These are phyloP conservation scores for Lepidurus packardi DNA, from an alignment of 1,140 invertebrate species.

Conservation along the genomic window DNA sequence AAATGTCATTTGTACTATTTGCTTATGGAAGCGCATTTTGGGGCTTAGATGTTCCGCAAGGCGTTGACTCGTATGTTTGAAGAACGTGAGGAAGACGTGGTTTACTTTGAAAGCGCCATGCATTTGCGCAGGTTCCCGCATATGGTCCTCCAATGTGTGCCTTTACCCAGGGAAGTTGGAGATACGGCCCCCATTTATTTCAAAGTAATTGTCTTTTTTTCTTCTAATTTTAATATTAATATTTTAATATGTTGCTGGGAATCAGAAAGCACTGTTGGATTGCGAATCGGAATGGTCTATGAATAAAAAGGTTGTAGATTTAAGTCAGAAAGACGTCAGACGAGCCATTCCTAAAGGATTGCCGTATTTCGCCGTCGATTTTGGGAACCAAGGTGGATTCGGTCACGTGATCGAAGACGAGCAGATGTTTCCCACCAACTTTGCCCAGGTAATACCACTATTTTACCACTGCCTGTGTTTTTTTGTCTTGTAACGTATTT, in stretches of 20 bases:
- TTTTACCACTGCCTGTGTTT: conserved; percentile 24
- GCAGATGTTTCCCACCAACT: conserved; percentile 75
- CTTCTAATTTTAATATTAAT: conserved; percentile 18
- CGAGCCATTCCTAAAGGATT: conserved; percentile 84
- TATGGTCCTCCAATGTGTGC: conserved; percentile 81
- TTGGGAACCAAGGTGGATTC: conserved; percentile 82
- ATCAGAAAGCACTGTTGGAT: conserved; percentile 85
- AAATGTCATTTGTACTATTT: conserved; percentile 24
- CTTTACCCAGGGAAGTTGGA: conserved; percentile 71
- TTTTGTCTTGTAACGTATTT: conserved; percentile 30
- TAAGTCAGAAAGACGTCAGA: conserved; percentile 66
- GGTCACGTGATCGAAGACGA: conserved; percentile 96
- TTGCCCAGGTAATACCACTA: conserved; percentile 67
- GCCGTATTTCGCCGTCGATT: conserved; percentile 89
- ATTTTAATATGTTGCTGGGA: neutral
- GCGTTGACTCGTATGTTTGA: conserved; percentile 71
- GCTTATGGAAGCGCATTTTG: conserved; percentile 34
- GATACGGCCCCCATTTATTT: conserved; percentile 90
- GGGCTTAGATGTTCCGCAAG: conserved; percentile 60
- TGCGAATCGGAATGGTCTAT: conserved; percentile 90
- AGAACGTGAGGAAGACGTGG: conserved; percentile 60
- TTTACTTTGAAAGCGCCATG: conserved; percentile 86
- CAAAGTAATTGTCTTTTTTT: conserved; percentile 53
- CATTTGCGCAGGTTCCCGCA: conserved; percentile 71
- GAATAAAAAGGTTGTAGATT: conserved; percentile 90